phyloP scores from a whole-genome alignment of 2,888 invertebrate species.

The Yponomeuta sedellus region DNA sequence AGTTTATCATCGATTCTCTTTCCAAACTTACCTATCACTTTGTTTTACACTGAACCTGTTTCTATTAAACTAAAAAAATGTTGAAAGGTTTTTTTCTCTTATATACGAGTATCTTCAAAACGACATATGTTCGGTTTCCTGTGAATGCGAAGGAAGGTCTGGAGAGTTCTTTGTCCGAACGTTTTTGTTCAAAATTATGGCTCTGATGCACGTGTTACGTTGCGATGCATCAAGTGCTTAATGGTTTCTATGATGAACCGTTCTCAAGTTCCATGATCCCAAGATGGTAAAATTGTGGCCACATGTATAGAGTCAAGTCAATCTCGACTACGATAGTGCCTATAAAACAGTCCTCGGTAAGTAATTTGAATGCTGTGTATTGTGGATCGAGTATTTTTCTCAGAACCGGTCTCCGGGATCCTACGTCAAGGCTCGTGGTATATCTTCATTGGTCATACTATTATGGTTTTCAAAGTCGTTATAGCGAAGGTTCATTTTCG shows the following conservation, averaged over 20 bases:
- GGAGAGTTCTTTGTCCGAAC: slow-evolving; percentile 28
- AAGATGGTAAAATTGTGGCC: background rate
- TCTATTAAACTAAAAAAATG: background rate
- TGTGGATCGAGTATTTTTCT: slow-evolving; percentile 46
- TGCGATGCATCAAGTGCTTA: slow-evolving; percentile 23
- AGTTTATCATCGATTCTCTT: too few species aligned
- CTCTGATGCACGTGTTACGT: too few species aligned
- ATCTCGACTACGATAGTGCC: background rate
- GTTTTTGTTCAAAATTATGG: slow-evolving; percentile 30
- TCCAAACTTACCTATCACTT: too few species aligned
- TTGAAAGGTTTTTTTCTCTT: background rate
- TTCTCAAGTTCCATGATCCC: background rate
- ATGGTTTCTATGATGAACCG: slow-evolving; percentile 11
- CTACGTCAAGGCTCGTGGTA: slow-evolving; percentile 17
- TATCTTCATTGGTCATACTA: background rate
- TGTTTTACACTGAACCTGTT: background rate
- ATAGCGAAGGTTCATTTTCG: background rate
- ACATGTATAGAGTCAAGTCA: background rate
- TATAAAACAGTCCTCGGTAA: slow-evolving; percentile 11
- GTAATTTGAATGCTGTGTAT: slow-evolving; percentile 38
- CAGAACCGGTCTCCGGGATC: slow-evolving; percentile 56
- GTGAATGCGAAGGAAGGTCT: slow-evolving; percentile 39
- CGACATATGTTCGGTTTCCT: slow-evolving; percentile 44
- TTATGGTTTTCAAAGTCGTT: background rate
- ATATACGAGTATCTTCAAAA: too few species aligned